Evolutionary conservation across 2,797 vertebrate genomes (phyloP).

Genomic region (Kryptopterus vitreolus): DNA sequence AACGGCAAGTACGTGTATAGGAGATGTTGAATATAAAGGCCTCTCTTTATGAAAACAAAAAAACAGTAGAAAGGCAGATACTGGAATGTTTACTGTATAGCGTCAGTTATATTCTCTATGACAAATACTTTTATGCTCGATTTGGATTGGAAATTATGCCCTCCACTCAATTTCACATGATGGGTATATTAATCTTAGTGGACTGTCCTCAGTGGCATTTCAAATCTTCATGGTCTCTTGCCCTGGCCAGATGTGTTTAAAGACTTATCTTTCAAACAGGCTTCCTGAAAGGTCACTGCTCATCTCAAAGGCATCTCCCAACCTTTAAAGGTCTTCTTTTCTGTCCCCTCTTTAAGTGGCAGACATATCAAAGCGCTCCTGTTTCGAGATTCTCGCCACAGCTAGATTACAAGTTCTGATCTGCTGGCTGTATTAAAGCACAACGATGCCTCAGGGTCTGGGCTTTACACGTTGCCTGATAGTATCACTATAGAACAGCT

Average conservation of each 20-base stretch:
- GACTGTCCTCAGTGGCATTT: conserved; percentile 71
- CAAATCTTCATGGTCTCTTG: conserved; percentile 43
- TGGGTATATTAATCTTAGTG: conserved; percentile 74
- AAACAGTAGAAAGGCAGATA: neutral
- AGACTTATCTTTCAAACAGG: conserved; percentile 51
- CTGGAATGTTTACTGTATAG: neutral
- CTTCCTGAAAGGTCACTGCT: conserved; percentile 72
- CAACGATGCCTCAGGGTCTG: conserved; percentile 40
- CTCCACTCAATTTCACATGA: conserved; percentile 59
- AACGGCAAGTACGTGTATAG: neutral
- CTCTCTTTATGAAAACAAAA: neutral
- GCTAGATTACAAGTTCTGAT: conserved; percentile 64
- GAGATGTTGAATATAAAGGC: neutral
- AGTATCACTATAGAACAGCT: conserved; percentile 42
- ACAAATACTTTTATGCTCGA: conserved; percentile 68
- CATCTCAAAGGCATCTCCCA: conserved; percentile 69
- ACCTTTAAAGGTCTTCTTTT: conserved; percentile 77
- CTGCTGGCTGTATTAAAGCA: conserved; percentile 55
- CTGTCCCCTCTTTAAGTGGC: conserved; percentile 69
- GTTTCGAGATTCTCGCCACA: conserved; percentile 44
- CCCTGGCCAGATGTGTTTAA: conserved; percentile 52
- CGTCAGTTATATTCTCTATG: conserved; percentile 60
- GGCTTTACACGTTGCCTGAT: conserved; percentile 45
- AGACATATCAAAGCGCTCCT: conserved; percentile 62
- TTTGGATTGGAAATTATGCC: conserved; percentile 63